These are phyloP conservation scores for Phoeniculus purpureus DNA, from an alignment of 2,797 vertebrate genomes.

Conservation along the genomic window DNA sequence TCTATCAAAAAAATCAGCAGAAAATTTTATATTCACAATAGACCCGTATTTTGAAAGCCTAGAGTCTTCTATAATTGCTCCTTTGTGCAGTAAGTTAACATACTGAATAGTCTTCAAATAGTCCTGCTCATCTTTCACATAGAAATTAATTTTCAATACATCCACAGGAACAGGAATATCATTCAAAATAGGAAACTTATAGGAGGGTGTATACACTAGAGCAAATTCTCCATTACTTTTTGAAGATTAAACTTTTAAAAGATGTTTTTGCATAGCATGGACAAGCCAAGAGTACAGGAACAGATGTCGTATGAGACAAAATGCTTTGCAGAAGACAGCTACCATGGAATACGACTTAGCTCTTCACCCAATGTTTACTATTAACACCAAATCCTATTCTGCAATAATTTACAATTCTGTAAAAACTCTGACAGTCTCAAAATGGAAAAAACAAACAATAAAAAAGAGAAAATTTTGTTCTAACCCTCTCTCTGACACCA, in stretches of 20 bases:
- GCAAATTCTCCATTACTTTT: not conserved
- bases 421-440: not conserved
- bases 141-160: not conserved
- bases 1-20: not conserved
- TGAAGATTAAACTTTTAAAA: not conserved
- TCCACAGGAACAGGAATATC: not conserved
- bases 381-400: not conserved
- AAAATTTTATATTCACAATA: not conserved
- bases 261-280: not conserved
- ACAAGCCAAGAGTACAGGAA: not conserved
- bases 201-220: not conserved
- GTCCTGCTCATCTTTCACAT: not conserved
- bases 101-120: not conserved
- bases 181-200: not conserved
- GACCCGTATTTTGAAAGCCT: not conserved
- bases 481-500: not conserved
- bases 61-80: not conserved
- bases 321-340: not conserved
- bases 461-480: not conserved
- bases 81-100: not conserved
- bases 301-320: not conserved
- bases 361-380: not conserved
- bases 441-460: not conserved
- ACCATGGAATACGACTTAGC: not conserved
- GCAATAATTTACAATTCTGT: not conserved